Evolutionary conservation across 1,140 invertebrate genomes (phyloP).

Genomic region (Calycopis cecrops): DNA sequence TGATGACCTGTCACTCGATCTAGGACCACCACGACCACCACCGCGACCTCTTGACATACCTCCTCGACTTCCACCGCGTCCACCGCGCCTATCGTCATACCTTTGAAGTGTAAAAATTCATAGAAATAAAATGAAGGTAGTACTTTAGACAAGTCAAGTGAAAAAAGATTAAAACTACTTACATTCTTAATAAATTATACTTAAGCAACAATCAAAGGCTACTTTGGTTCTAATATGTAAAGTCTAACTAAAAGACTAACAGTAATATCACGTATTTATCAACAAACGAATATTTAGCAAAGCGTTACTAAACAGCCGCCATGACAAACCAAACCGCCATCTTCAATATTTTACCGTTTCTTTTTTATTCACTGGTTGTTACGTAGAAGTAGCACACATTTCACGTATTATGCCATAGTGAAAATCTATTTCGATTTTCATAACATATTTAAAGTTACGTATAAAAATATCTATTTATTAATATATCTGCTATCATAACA

Average conservation of each 20-base stretch:
- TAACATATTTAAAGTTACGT: too few species aligned
- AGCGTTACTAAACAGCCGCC: slow-evolving; percentile 17
- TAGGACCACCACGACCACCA: slow-evolving; percentile 36
- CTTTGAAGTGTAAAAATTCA: slow-evolving; percentile 31
- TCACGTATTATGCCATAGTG: too few species aligned
- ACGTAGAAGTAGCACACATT: too few species aligned
- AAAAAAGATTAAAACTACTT: slow-evolving; percentile 22
- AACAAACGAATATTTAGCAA: not conserved
- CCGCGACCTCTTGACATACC: slow-evolving; percentile 44
- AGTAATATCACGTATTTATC: not conserved
- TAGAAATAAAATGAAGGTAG: slow-evolving; percentile 9
- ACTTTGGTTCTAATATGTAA: slow-evolving; percentile 4
- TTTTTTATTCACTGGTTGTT: not conserved
- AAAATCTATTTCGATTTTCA: too few species aligned
- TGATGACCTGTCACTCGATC: slow-evolving; percentile 48
- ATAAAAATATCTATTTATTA: too few species aligned
- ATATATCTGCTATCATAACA: too few species aligned
- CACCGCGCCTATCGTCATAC: slow-evolving; percentile 67
- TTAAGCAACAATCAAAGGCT: slow-evolving; percentile 9
- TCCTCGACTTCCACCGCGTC: slow-evolving; percentile 51
- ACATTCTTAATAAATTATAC: slow-evolving; percentile 27
- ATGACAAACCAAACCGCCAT: slow-evolving; percentile 11
- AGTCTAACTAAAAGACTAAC: not conserved
- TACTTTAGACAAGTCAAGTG: slow-evolving; percentile 28
- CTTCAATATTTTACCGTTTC: not conserved